phyloP scores from a whole-genome alignment of 92 coral and sea anemone genomes.

The Bergia puertoricense region DNA sequence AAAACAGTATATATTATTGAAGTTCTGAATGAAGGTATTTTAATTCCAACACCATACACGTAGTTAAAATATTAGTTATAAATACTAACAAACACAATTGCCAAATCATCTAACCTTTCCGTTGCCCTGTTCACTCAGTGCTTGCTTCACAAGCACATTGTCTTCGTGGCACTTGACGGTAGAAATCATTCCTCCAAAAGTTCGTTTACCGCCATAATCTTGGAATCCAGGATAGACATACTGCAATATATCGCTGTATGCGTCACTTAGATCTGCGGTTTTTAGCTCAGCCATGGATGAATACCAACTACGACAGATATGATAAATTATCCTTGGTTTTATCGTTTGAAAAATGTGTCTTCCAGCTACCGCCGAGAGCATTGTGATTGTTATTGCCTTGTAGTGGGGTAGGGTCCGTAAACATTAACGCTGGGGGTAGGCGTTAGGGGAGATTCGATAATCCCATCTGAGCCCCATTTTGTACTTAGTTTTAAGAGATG shows the following conservation, averaged over 20 bases:
- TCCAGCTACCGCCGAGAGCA: neutral
- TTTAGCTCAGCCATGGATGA: slow-evolving; percentile 60
- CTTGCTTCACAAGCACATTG: slow-evolving; percentile 81
- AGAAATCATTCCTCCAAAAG: slow-evolving; percentile 87
- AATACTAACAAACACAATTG: neutral
- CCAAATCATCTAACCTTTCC: slow-evolving; percentile 63
- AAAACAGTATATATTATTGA: too few species aligned
- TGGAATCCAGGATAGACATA: slow-evolving; percentile 83
- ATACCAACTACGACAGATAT: neutral
- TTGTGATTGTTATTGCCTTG: neutral
- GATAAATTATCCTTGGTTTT: neutral
- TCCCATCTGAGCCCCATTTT: neutral
- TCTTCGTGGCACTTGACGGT: slow-evolving; percentile 97
- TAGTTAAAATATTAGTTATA: neutral
- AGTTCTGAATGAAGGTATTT: too few species aligned
- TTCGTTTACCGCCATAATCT: slow-evolving; percentile 82
- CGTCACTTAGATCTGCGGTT: slow-evolving; percentile 94
- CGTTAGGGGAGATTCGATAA: neutral
- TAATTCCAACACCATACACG: too few species aligned
- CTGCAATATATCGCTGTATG: slow-evolving; percentile 82
- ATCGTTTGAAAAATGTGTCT: neutral
- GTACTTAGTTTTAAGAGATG: too few species aligned
- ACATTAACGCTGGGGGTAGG: neutral
- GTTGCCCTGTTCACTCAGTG: slow-evolving; percentile 81
- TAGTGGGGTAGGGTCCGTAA: neutral